A percentile compares a stretch with the other conserved stretches of the same genome.
phyloP scores from a whole-genome alignment of 2,113 vertebrate species.

The Eulacestoma nigropectus region DNA sequence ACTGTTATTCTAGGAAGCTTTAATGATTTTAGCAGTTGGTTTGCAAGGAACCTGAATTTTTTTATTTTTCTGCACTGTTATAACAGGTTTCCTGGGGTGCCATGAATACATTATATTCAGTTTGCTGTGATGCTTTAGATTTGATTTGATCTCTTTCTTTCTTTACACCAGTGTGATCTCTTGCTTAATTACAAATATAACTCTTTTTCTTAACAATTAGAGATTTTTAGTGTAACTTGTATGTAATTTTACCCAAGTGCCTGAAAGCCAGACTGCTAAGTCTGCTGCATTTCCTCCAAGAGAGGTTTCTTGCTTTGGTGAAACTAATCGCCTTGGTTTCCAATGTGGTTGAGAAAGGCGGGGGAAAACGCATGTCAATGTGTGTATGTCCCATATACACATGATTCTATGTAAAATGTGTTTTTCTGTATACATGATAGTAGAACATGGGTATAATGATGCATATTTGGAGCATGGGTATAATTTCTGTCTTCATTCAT shows the following conservation, averaged over 20 bases:
- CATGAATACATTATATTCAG: neutral
- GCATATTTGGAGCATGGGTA: neutral
- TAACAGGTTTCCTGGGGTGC: neutral
- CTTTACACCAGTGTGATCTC: neutral
- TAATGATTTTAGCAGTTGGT: slow-evolving; percentile 24
- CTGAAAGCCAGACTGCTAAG: neutral
- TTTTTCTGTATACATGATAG: neutral
- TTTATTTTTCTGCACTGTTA: neutral
- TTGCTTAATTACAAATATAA: neutral
- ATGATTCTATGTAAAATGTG: neutral
- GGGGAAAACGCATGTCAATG: neutral
- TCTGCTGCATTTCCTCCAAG: neutral
- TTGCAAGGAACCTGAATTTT: neutral
- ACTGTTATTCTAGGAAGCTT: neutral
- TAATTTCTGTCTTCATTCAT: neutral
- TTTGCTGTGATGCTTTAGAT: neutral
- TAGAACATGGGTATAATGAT: neutral
- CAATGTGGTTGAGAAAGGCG: neutral
- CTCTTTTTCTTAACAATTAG: neutral
- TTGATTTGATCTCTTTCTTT: neutral
- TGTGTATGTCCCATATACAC: neutral
- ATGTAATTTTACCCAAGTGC: neutral
- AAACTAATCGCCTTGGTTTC: neutral
- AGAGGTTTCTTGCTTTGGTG: neutral
- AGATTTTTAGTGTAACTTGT: neutral